Base-by-base conservation (phyloP, 2,888 invertebrate species). In the Dryococelus australis region DNA sequence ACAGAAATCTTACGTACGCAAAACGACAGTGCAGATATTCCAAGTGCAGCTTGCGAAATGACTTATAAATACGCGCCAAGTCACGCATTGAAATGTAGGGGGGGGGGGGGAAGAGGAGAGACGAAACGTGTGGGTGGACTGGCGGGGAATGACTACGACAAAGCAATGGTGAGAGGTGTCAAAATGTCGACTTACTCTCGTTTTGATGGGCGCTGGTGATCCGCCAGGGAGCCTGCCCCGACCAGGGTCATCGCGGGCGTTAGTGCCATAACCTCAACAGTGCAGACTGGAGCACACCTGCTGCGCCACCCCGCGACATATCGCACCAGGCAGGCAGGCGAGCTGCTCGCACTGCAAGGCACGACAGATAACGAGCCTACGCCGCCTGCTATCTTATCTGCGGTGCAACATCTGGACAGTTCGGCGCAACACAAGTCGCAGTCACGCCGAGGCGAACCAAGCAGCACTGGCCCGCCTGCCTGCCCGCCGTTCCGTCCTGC, bases 401-500 rank as follows among this genome's bases (percentile, higher is more conserved):
- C 65, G 6, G 65, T 65, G 65, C 65, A 65, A 65, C 65, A 65
- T 65, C 65, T 65, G 65, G 65, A 65, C 65, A 47, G 47, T 47
- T 47, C 65, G 65, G 24, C 65, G 65, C 65, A 24, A 65, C 47
- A 47, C 65, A 24, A 1, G 24, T 24, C 65, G 6, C n/a, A n/a
- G 16, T 24, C 65, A n/a, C 65, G 65, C 65, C 65, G 65, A 20
- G 65, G 65, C 65, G 65, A 65, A 20, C 47, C 47, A 26, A 47
- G n/a, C n/a, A 51, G 20, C 43, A 51, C 53, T 85, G 47, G 27
- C 43, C 27, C 27, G 12, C 28, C 83, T 27, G 83, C 83, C 83
- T 27, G 83, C n/a, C n/a, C n/a, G n/a, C n/a, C n/a, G n/a, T n/a
- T n/a, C 83, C 53, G 20, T 35, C 24, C 83, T 43, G 83, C 83